Evolutionary conservation across 2,113 vertebrate genomes (phyloP), one percentile per base, ranked within the genome.

Genomic region (Oostethus manadensis): DNA sequence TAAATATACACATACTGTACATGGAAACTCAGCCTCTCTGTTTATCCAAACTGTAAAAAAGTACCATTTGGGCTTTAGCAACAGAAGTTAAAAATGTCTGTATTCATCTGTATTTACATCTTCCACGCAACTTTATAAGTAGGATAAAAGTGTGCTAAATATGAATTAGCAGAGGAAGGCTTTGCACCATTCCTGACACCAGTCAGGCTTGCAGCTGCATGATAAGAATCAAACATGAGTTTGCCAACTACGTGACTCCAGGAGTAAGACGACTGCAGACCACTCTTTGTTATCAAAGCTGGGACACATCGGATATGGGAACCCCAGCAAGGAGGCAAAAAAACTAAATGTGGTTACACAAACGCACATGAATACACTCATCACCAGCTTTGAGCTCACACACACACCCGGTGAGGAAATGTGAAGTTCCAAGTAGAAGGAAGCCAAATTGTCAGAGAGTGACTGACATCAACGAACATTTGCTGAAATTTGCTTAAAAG

Each of bases 351-450:
- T 50, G 61, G 66, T 64, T 35, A 51, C 38, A 51, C 17, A 50
- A 44, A 56, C 9, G 48, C 17, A 68, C 21, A 51, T 62, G 43
- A 47, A 26, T 33, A 64, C 1, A 17, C 23, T 26, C 23, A 3
- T 26, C 23, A 26, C 23, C 23, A 26, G 23, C 23, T 26, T 26
- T 26, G 23, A 26, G 2, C 23, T 26, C 23, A 26, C 3, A 2
- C 5, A 26, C 2, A 26, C 23, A 3, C 5, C 23, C 5, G n/a
- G n/a, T n/a, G n/a, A n/a, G n/a, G n/a, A n/a, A n/a, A n/a, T n/a
- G n/a, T n/a, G 38, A 77, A 74, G 82, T 88, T 87, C 75, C 88
- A 82, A 77, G 84, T 84, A 83, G 71, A 76, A 86, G 17, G 76
- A 77, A 70, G 14, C 13, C 16, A 21, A 21, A 51, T 60, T 47